Evolutionary conservation across 2,797 vertebrate genomes (phyloP).

Genomic region (Sebastes elongatus): DNA sequence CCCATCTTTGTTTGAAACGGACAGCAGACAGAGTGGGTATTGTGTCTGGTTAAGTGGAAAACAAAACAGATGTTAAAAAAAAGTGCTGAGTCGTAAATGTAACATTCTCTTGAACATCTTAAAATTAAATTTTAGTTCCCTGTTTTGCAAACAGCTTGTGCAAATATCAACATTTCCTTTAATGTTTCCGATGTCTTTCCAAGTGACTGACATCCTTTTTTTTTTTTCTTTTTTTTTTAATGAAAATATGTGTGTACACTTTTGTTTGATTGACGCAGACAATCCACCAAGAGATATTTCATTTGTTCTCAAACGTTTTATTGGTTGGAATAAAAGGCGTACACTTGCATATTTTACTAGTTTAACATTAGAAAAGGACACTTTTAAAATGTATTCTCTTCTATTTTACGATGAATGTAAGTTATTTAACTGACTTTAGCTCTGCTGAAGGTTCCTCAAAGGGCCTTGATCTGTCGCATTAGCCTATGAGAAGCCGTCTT

Average conservation of each 20-base stretch:
- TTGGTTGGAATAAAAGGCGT: slow-evolving; percentile 67
- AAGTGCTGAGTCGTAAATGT: slow-evolving; percentile 10
- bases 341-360: slow-evolving; percentile 67
- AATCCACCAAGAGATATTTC: slow-evolving; percentile 66
- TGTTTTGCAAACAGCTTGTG: slow-evolving; percentile 34
- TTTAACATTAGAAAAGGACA: slow-evolving; percentile 73
- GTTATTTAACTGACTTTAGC: slow-evolving; percentile 80
- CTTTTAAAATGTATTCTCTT: slow-evolving; percentile 75
- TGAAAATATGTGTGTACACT: slow-evolving; percentile 36
- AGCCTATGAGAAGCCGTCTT: slow-evolving; percentile 69
- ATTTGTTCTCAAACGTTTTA: slow-evolving; percentile 66
- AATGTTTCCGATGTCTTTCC: slow-evolving; percentile 25
- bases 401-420: slow-evolving; percentile 86
- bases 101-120: slow-evolving; percentile 5
- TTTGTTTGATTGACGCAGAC: slow-evolving; percentile 64
- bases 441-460: slow-evolving; percentile 66
- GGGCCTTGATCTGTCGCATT: slow-evolving; percentile 57
- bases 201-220: slow-evolving; percentile 18
- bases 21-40: slow-evolving; percentile 25
- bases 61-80: slow-evolving; percentile 8
- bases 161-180: slow-evolving; percentile 22
- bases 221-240: neutral
- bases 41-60: slow-evolving; percentile 22
- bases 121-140: slow-evolving; percentile 19
- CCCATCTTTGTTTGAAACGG: slow-evolving; percentile 11